Percentiles rank a stretch among this genome's conserved stretches.
phyloP scores from a whole-genome alignment of 2,113 vertebrate genomes.

The Amphiprion percula region DNA sequence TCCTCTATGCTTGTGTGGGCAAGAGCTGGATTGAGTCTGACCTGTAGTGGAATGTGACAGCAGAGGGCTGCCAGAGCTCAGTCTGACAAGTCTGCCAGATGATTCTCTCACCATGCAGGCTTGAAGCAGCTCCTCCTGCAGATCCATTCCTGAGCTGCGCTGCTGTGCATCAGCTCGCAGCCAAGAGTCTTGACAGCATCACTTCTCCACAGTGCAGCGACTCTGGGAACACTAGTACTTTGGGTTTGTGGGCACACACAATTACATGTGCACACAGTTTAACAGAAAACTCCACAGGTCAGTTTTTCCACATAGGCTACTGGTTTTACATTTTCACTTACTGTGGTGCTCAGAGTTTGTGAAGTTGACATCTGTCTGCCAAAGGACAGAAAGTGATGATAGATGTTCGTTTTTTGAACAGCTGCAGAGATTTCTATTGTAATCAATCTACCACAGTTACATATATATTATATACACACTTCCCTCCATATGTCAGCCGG shows the following conservation, averaged over 20 bases:
- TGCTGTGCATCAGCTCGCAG: slow-evolving; percentile 24
- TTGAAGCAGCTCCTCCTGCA: slow-evolving; percentile 25
- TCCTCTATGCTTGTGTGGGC: slow-evolving; percentile 12
- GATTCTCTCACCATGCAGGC: slow-evolving; percentile 20
- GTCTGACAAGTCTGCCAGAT: slow-evolving; percentile 43
- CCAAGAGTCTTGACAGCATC: slow-evolving; percentile 17
- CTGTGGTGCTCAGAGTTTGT: not conserved
- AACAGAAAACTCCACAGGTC: slow-evolving; percentile 18
- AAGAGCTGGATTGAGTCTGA: slow-evolving; percentile 46
- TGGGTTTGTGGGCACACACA: not conserved
- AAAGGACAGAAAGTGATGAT: not conserved
- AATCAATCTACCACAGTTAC: not conserved
- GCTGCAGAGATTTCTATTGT: not conserved
- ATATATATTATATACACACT: not conserved
- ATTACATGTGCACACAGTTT: slow-evolving; percentile 24
- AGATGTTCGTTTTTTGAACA: not conserved
- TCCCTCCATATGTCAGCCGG: not conserved
- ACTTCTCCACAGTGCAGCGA: slow-evolving; percentile 10
- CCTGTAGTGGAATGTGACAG: slow-evolving; percentile 52
- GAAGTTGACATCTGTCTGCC: slow-evolving; percentile 15
- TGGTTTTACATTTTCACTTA: not conserved
- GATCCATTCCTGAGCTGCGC: slow-evolving; percentile 18
- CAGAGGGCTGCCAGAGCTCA: slow-evolving; percentile 44
- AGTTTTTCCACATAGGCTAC: slow-evolving; percentile 3
- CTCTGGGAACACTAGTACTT: slow-evolving; percentile 2